These are phyloP conservation scores for Hystrix brachyura DNA, from an alignment of 2,113 vertebrate species.

Conservation along the genomic window DNA sequence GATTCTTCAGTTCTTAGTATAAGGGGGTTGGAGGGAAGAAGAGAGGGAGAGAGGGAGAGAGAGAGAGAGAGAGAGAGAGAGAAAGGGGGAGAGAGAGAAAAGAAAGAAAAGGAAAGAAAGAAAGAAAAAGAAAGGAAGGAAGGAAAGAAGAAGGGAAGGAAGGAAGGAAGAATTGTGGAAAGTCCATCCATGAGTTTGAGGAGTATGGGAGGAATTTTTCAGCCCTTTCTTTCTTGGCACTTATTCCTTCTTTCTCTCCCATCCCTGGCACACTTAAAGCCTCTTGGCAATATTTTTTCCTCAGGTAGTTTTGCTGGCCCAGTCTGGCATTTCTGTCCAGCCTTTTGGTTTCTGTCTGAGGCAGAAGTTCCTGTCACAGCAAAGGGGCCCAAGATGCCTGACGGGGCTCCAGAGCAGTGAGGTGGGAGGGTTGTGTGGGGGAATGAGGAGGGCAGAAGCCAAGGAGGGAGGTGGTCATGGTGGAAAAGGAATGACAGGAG, in stretches of 20 bases:
- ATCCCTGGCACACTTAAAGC: background rate
- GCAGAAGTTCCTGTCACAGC: background rate
- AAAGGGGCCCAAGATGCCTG: background rate
- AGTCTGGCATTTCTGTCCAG: background rate
- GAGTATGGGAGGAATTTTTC: background rate
- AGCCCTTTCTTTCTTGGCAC: background rate
- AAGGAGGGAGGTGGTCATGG: background rate
- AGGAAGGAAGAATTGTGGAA: background rate
- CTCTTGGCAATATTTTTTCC: background rate
- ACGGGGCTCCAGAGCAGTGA: rapidly evolving
- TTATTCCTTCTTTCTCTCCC: background rate
- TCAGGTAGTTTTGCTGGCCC: background rate
- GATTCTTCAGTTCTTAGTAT: background rate
- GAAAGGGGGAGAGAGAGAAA: background rate
- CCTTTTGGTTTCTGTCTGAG: constrained; percentile 5
- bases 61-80: too few species aligned
- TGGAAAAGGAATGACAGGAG: background rate
- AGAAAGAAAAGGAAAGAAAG: too few species aligned
- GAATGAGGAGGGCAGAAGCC: background rate
- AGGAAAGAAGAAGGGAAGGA: too few species aligned
- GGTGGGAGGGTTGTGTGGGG: background rate
- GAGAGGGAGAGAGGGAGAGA: background rate
- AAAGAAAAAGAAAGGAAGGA: too few species aligned
- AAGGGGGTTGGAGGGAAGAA: background rate
- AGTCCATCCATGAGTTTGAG: background rate